Evolutionary conservation across 2,113 vertebrate genomes (phyloP), one percentile per base, ranked within the genome.

Genomic region (Tricholaema leucomelas): DNA sequence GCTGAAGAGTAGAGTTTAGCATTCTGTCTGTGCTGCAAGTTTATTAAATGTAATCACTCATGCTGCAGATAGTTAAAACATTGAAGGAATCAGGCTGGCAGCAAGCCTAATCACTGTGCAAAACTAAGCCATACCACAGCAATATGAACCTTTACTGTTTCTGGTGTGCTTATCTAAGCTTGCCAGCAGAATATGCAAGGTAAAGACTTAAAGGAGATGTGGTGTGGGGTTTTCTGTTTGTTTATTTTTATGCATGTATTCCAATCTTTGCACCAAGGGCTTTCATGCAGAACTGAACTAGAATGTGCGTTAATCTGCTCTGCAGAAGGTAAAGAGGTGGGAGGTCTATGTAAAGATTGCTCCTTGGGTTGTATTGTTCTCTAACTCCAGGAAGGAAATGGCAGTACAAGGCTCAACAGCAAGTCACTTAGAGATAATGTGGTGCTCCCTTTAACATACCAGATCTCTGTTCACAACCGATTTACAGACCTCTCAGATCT

Each of bases 21-120:
- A 5, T 70, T 35, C 74, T 85, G 59, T 55, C 86, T 88, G 61
- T 33, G 42, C 73, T 95, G 84, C 27, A 60, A 74, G 77, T 92
- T 90, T 81, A 90, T 91, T 61, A 91, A 91, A 82, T 93, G 59
- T 15, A 90, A 92, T 94, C 85, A 82, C 61, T 88, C 81, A 91
- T 85, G 87, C 72, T 94, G 66, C 80, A 86, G 67, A 85, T 48
- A 87, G 80, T 75, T 94, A 48, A 90, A 91, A 88, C 59, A 66
- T 14, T n/a, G 92, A 30, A 86, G 87, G 69, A 71, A 74, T 80
- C 24, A 50, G 71, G 81, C 76, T 95, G 95, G 94, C 83, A 81
- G 59, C 2, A 7, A 91, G 85, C 81, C 87, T 66, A 60, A 84
- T 87, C 76, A 54, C 50, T 21, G 38, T 88, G 89, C 75, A 85